Conservation (phyloP, 2,113 vertebrate species). For the Reinhardtius hippoglossoides region DNA sequence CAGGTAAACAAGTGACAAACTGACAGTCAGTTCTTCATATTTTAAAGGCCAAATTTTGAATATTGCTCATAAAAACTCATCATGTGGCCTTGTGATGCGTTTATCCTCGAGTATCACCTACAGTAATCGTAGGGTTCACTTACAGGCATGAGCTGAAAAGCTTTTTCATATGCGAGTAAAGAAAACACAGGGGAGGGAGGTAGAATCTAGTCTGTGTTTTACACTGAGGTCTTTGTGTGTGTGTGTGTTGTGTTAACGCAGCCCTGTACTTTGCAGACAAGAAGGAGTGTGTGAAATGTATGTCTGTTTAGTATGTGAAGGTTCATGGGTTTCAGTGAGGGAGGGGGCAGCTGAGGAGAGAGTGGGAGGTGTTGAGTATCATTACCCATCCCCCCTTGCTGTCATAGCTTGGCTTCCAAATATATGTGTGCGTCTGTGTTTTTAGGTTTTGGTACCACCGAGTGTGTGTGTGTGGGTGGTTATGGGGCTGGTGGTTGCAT, state of each 20-base stretch:
- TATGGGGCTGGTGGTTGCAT: constrained; percentile 20
- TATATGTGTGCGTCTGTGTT: constrained; percentile 31
- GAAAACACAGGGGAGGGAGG: constrained; percentile 29
- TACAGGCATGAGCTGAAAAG: constrained; percentile 28
- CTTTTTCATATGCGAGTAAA: constrained; percentile 41
- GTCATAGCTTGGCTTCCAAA: constrained; percentile 41
- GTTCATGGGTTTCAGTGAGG: constrained; percentile 67
- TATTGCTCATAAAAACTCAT: constrained; percentile 17
- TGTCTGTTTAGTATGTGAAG: constrained; percentile 73
- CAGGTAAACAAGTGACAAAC: neutral
- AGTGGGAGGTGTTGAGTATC: constrained; percentile 73
- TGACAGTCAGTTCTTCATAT: too few relatives aligned
- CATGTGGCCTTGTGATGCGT: constrained; percentile 12
- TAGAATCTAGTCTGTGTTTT: constrained; percentile 42
- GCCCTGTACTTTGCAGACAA: constrained; percentile 50
- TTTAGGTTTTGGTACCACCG: neutral
- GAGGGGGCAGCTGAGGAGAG: constrained; percentile 65
- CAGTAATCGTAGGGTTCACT: neutral
- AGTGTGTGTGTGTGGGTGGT: constrained; percentile 7
- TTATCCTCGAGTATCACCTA: constrained; percentile 1
- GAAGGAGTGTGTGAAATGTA: constrained; percentile 51
- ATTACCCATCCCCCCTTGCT: constrained; percentile 70
- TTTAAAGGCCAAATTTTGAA: neutral
- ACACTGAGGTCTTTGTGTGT: constrained; percentile 73
- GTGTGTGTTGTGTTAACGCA: constrained; percentile 56